phyloP scores from a whole-genome alignment of 2,888 invertebrate genomes.

The Thumatha senex region DNA sequence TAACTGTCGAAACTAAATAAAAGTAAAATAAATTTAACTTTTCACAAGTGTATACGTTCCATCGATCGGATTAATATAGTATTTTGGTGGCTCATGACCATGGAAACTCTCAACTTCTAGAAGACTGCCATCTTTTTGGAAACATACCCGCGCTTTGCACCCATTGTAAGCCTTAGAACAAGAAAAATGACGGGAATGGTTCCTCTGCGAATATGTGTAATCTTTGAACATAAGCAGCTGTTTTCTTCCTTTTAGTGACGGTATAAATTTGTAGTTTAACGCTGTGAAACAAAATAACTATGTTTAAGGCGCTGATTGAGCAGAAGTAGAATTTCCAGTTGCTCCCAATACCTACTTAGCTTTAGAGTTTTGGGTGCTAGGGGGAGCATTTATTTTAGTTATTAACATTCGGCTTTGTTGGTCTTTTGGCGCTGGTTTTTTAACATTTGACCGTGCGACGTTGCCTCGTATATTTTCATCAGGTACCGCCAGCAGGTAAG shows the following conservation, averaged over 20 bases:
- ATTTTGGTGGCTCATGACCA: not conserved
- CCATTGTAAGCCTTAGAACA: not conserved
- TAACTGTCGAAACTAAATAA: no score
- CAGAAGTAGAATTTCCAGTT: no score
- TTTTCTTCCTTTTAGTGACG: slow-evolving; percentile 33
- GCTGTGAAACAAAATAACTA: slow-evolving; percentile 12
- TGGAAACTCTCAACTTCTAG: not conserved
- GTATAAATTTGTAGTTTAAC: slow-evolving; percentile 17
- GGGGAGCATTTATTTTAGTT: no score
- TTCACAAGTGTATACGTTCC: not conserved
- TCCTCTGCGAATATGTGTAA: slow-evolving; percentile 8
- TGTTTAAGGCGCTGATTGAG: not conserved
- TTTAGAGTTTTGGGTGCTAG: no score
- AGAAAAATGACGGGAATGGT: slow-evolving; percentile 8
- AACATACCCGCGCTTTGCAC: not conserved
- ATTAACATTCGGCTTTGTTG: no score
- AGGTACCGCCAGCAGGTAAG: no score
- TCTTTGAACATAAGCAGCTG: slow-evolving; percentile 29
- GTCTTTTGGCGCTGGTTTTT: no score
- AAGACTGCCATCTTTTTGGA: not conserved
- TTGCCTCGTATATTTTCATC: no score
- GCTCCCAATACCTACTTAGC: no score
- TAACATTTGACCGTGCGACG: no score
- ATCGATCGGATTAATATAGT: not conserved
- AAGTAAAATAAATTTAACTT: not conserved